phyloP scores from a whole-genome alignment of 2,797 vertebrate species.

The Scleropages formosus region DNA sequence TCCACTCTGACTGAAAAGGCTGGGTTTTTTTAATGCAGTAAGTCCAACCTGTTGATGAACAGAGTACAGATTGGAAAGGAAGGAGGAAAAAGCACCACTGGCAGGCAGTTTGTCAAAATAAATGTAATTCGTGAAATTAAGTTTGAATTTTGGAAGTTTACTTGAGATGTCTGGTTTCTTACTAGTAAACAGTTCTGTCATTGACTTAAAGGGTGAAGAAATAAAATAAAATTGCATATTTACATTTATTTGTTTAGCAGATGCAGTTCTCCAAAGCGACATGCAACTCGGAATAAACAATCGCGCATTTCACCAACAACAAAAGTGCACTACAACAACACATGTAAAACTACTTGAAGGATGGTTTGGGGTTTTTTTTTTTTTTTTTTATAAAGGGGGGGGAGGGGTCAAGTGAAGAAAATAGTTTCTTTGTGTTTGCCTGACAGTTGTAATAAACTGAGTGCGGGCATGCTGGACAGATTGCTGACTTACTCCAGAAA shows the following conservation, averaged over 20 bases:
- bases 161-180: no score
- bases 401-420: no score
- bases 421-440: neutral
- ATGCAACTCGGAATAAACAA: no score
- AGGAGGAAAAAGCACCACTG: neutral
- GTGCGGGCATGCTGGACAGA: neutral
- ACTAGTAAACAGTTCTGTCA: no score
- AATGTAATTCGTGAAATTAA: constrained; percentile 6
- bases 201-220: no score
- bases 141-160: neutral
- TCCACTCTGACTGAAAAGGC: neutral
- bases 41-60: neutral
- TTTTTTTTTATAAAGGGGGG: no score
- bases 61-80: neutral
- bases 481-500: neutral
- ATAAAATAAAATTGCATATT: no score
- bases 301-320: no score
- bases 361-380: no score
- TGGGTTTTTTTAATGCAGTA: neutral
- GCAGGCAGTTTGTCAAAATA: neutral
- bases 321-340: no score
- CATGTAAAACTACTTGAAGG: no score
- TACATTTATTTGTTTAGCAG: no score
- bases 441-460: neutral
- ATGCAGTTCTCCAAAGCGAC: constrained; percentile 1